A percentile compares a stretch with the other conserved stretches of the same genome.
Conservation (phyloP, 2,113 vertebrate species). For the Columba janthina region DNA sequence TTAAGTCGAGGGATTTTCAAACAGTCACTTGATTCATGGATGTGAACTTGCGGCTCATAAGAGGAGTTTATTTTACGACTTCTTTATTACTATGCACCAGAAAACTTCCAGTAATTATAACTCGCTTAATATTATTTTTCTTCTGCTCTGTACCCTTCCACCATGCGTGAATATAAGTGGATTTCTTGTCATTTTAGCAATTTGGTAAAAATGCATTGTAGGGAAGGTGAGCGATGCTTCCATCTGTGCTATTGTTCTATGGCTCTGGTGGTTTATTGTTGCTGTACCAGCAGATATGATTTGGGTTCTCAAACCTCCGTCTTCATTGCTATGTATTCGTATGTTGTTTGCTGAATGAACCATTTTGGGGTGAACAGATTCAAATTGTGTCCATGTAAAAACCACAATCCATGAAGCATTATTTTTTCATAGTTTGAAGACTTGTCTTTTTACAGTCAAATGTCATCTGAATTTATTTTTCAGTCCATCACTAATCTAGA, state of each 20-base stretch:
- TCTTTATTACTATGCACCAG: neutral
- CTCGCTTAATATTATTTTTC: neutral
- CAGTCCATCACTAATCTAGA: conserved; percentile 20
- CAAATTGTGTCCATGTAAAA: neutral
- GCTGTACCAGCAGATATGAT: conserved; percentile 22
- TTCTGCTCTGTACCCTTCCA: neutral
- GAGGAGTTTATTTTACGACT: conserved; percentile 58
- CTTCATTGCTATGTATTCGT: neutral
- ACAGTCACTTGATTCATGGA: conserved; percentile 52
- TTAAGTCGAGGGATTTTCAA: conserved; percentile 70
- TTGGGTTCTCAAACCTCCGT: neutral
- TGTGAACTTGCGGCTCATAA: conserved; percentile 13
- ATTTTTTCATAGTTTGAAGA: neutral
- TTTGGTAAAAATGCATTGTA: neutral
- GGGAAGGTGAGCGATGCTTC: neutral
- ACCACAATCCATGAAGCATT: neutral
- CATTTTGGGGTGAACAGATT: neutral
- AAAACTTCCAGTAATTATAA: conserved; percentile 10
- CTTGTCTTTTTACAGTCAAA: neutral
- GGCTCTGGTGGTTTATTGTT: neutral
- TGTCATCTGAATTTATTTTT: conserved; percentile 29
- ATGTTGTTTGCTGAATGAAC: neutral
- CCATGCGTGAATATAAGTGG: neutral
- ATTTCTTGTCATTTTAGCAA: neutral
- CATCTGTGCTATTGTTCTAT: neutral